Evolutionary conservation across 2,797 vertebrate genomes (phyloP), one percentile per base, ranked within the genome.

Genomic region (Mus spretus): DNA sequence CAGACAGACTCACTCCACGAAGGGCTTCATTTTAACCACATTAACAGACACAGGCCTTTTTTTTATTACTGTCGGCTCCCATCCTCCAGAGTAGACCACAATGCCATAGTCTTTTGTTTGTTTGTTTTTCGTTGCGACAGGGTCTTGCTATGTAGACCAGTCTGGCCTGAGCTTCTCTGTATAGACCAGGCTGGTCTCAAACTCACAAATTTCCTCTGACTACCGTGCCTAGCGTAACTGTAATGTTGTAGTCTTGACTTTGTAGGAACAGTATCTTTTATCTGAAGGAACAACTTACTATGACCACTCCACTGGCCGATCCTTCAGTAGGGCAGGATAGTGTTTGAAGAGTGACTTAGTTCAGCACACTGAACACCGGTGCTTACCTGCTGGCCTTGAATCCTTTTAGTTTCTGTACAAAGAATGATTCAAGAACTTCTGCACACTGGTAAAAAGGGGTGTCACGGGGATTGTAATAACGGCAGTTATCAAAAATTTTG

Each of bases 401-500:
- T 98, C 99, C 99, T 99, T 99, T 99, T 97, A 99, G 99, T 97
- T 99, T 99, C 99, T 99, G 99, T 98, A 99, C 99, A 98, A 99
- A 99, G 99, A 99, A 99, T 92, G 98, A 99, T 98, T 99, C 99
- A 44, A 99, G 99, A 98, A 99, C 99, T 98, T 99, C 99, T 93
- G 99, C 99, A 98, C 99, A 99, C 98, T 99, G 99, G 98, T 99
- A 99, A 97, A 99, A 99, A 97, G 99, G 99, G 94, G 99, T 99
- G 98, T 99, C 99, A 79, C 99, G 99, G 95, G 99, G 99, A 98
- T 99, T 99, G 99, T 99, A 99, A 98, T 99, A 99, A 98, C 99
- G 99, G 98, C 99, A 99, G 98, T 99, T 99, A 99, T 99, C 99
- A 97, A 99, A 99, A 98, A 99, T 99, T 99, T 99, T 99, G 99